Conservation (phyloP, 1,140 invertebrate species). For the Ceratina australensis region DNA sequence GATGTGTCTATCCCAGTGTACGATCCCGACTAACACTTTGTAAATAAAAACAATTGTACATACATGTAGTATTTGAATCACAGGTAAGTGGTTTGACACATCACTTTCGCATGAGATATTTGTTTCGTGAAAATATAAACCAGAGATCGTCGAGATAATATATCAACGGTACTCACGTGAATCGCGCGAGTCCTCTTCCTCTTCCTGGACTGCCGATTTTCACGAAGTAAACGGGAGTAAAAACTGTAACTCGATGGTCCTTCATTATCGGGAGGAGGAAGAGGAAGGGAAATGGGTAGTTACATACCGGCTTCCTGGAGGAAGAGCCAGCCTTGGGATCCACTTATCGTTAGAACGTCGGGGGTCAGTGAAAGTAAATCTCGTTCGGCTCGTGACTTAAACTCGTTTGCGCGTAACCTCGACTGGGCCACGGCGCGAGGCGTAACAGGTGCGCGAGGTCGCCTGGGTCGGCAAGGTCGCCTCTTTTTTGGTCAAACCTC, state of each 20-base stretch:
- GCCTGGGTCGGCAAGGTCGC: constrained; percentile 54
- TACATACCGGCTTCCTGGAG: constrained; percentile 46
- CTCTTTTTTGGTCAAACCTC: constrained; percentile 27
- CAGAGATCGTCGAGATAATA: no score
- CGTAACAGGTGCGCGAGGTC: constrained; percentile 74
- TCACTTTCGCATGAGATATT: no score
- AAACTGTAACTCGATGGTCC: neutral
- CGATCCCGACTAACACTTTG: no score
- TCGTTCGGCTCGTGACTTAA: constrained; percentile 68
- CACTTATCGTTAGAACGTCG: neutral
- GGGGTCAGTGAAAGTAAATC: constrained; percentile 69
- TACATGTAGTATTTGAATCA: no score
- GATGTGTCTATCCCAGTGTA: no score
- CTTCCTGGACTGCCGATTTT: neutral
- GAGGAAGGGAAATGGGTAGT: neutral
- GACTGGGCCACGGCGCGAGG: constrained; percentile 55
- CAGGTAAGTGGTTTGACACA: no score
- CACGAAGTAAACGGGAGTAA: neutral
- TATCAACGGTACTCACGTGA: no score
- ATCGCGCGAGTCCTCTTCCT: neutral
- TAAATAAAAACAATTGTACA: no score
- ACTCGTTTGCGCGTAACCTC: constrained; percentile 75
- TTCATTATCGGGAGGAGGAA: constrained; percentile 14
- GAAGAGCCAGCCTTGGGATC: constrained; percentile 56
- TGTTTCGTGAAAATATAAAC: no score